These are phyloP conservation scores for Sebastes schlegelii DNA, from an alignment of 2,113 vertebrate species.

Conservation along the genomic window DNA sequence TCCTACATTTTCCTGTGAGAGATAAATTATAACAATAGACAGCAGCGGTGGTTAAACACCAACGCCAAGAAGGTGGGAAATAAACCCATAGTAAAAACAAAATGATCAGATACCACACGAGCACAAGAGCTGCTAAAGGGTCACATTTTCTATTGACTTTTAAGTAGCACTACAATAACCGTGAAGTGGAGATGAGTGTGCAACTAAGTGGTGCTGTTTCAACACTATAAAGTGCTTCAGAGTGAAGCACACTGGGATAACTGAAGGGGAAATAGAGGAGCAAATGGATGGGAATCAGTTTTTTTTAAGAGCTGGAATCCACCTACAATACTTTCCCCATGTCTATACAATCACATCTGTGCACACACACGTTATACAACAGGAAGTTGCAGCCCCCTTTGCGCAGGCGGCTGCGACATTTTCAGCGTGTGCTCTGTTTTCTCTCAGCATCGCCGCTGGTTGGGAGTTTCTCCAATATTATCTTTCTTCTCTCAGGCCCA, in stretches of 20 bases:
- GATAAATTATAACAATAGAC: constrained; percentile 54
- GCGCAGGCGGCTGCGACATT: constrained; percentile 36
- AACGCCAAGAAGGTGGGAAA: constrained; percentile 34
- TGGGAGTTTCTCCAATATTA: constrained; percentile 42
- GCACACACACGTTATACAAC: constrained; percentile 35
- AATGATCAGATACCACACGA: constrained; percentile 23
- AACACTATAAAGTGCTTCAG: constrained; percentile 13
- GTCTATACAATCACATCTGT: constrained; percentile 28
- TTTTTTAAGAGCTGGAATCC: constrained; percentile 31
- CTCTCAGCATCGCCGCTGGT: constrained; percentile 34
- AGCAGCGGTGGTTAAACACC: not conserved
- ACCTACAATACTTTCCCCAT: constrained; percentile 24
- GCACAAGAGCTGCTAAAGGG: constrained; percentile 11
- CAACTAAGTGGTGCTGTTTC: constrained; percentile 35
- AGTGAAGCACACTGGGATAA: constrained; percentile 3
- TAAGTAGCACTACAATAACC: constrained; percentile 41
- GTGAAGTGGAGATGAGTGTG: constrained; percentile 31
- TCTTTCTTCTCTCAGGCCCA: constrained; percentile 16
- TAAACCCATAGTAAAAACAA: constrained; percentile 20
- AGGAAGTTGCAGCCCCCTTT: constrained; percentile 61
- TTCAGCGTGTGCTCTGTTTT: constrained; percentile 51
- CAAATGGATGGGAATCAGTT: constrained; percentile 21
- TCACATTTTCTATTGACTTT: constrained; percentile 39
- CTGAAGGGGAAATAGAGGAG: constrained; percentile 9
- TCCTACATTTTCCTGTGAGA: constrained; percentile 49